These are phyloP conservation scores for Papilio polytes DNA, from an alignment of 1,140 invertebrate species.

Conservation along the genomic window DNA sequence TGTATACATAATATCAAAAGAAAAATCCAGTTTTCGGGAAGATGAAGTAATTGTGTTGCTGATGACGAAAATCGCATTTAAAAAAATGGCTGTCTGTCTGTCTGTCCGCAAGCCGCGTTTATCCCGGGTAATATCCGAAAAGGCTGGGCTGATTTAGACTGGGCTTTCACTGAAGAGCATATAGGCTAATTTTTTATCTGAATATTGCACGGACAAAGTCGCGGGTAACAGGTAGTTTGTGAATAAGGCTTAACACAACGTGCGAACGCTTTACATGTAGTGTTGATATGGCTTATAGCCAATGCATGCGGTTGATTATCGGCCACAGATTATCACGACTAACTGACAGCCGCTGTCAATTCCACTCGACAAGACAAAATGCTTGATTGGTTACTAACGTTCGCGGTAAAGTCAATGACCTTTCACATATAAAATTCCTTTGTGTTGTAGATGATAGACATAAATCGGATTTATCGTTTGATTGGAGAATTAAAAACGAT, in stretches of 20 bases:
- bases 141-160: too few relatives aligned
- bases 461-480: neutral
- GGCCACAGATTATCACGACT: slow-evolving; percentile 19
- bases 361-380: slow-evolving; percentile 21
- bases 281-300: neutral
- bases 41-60: too few relatives aligned
- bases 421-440: slow-evolving; percentile 1
- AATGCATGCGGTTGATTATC: slow-evolving; percentile 23
- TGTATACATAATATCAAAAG: too few relatives aligned
- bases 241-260: neutral
- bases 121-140: too few relatives aligned
- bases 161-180: too few relatives aligned
- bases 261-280: neutral
- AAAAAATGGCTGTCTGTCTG: too few relatives aligned
- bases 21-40: too few relatives aligned
- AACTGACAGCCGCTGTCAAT: slow-evolving; percentile 18
- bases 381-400: slow-evolving; percentile 10
- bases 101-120: too few relatives aligned
- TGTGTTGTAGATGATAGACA: neutral
- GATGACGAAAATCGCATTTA: too few relatives aligned
- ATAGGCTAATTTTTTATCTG: too few relatives aligned
- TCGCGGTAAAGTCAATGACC: slow-evolving; percentile 21
- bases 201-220: too few relatives aligned
- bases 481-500: neutral
- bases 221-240: neutral